A percentile compares a stretch with the other conserved stretches of the same genome.
Evolutionary conservation across 2,888 invertebrate genomes (phyloP).

Genomic region (Scelioninae gen. 2): DNA sequence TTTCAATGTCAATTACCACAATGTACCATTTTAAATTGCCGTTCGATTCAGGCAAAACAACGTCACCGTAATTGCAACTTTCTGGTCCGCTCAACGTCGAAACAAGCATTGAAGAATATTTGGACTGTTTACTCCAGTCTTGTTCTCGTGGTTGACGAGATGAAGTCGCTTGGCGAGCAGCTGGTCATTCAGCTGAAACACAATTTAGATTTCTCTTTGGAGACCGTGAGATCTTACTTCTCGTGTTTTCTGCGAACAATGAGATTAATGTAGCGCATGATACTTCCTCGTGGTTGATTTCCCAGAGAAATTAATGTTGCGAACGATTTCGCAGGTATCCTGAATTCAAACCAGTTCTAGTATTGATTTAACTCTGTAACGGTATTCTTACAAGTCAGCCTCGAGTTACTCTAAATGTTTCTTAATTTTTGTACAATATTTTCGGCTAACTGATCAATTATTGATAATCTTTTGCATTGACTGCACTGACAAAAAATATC

Average conservation of each 20-base stretch:
- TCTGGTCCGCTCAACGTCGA: constrained; percentile 26
- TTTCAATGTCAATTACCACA: constrained; percentile 32
- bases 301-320: constrained; percentile 63
- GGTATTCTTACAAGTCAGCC: constrained; percentile 18
- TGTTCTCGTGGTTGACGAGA: constrained; percentile 45
- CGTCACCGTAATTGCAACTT: constrained; percentile 31
- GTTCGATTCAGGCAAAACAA: constrained; percentile 29
- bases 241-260: constrained; percentile 59
- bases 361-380: constrained; percentile 32
- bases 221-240: constrained; percentile 56
- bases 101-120: no score
- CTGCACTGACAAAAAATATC: no score
- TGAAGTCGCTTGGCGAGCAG: constrained; percentile 48
- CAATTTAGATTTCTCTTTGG: constrained; percentile 58
- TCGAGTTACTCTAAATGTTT: constrained; percentile 26
- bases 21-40: constrained; percentile 23
- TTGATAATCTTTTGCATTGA: no score
- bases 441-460: constrained; percentile 12
- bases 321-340: constrained; percentile 53
- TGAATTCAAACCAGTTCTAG: constrained; percentile 37
- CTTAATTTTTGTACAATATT: constrained; percentile 37
- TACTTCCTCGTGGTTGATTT: constrained; percentile 56
- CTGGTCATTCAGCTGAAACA: constrained; percentile 63
- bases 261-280: constrained; percentile 60
- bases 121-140: constrained; percentile 44